These are phyloP conservation scores for Phallusia fumigata DNA, from an alignment of 23 tunicate species.

Conservation along the genomic window DNA sequence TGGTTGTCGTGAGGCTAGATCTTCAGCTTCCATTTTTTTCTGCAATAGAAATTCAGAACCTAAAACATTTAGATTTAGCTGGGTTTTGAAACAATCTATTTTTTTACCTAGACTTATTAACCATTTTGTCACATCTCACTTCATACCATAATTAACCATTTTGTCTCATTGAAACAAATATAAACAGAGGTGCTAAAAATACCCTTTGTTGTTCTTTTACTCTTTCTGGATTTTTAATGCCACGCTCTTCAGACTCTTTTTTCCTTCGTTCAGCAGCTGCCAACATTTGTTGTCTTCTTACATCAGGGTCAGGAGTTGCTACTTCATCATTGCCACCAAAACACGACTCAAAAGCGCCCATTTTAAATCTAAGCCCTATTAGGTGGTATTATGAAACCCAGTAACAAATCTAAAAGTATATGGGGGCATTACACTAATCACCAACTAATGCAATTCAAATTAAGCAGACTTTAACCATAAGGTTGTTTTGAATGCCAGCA, in stretches of 20 bases:
- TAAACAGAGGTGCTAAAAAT: neutral
- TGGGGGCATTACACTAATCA: no score
- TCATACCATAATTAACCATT: no score
- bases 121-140: no score
- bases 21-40: neutral
- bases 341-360: constrained; percentile 49
- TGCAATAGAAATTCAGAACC: neutral
- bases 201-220: constrained; percentile 59
- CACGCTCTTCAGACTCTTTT: constrained; percentile 49
- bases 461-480: no score
- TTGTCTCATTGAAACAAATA: no score
- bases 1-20: neutral
- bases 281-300: constrained; percentile 66
- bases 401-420: no score
- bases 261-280: constrained; percentile 69
- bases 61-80: neutral
- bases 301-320: constrained; percentile 80
- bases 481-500: no score
- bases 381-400: no score
- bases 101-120: no score
- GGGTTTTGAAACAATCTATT: no score
- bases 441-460: no score
- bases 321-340: constrained; percentile 19
- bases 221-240: constrained; percentile 76
- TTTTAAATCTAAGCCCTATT: neutral